Percentiles rank a stretch among this genome's conserved stretches.
phyloP scores from a whole-genome alignment of 1,140 invertebrate genomes.

The Drosophila burlai region DNA sequence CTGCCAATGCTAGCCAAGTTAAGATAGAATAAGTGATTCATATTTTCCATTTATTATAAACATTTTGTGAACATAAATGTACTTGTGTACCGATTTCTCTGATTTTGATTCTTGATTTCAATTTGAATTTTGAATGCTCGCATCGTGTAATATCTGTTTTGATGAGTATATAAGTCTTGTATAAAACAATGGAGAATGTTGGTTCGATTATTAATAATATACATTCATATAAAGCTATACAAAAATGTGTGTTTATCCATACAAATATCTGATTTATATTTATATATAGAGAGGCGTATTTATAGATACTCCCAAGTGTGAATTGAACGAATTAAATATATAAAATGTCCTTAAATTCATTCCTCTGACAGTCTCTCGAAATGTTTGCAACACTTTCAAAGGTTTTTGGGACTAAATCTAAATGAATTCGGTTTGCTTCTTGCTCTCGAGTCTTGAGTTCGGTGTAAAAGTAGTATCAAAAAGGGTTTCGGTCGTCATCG shows the following conservation, averaged over 20 bases:
- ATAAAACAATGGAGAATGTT: constrained; percentile 58
- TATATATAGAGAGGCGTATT: constrained; percentile 45
- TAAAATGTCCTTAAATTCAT: constrained; percentile 29
- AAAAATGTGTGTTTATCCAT: constrained; percentile 56
- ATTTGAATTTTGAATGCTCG: neutral
- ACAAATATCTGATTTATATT: constrained; percentile 36
- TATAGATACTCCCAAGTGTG: constrained; percentile 46
- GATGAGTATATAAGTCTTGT: constrained; percentile 37
- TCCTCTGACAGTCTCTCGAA: constrained; percentile 47
- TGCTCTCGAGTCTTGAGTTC: constrained; percentile 39
- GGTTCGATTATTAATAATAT: constrained; percentile 54
- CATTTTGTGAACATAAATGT: constrained; percentile 44
- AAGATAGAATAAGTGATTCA: constrained; percentile 2
- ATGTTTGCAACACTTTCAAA: constrained; percentile 39
- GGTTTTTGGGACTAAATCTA: constrained; percentile 47
- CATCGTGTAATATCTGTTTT: neutral
- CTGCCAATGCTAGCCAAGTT: constrained; percentile 4
- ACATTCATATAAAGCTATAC: constrained; percentile 76
- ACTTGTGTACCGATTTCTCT: constrained; percentile 5
- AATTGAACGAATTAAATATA: constrained; percentile 31
- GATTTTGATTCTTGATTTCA: constrained; percentile 56
- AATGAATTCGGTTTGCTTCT: constrained; percentile 41
- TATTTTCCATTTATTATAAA: constrained; percentile 38
- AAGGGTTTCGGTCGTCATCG: constrained; percentile 63
- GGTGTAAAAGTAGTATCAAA: constrained; percentile 70